Conservation (phyloP, 2,888 invertebrate genomes). For the Yponomeuta malinellus region DNA sequence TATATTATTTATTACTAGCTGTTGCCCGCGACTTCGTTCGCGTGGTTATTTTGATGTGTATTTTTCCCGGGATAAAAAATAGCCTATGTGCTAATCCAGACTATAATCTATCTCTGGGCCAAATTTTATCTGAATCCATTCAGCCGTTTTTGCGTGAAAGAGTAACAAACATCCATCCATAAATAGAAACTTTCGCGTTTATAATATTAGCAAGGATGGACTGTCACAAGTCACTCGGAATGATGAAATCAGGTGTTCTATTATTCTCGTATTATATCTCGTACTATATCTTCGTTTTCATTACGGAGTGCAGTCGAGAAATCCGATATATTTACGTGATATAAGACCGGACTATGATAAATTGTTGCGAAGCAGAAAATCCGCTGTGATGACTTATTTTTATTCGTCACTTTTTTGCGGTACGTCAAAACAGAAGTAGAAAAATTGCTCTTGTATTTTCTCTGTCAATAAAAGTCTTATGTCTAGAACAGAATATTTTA, state of each 20-base stretch:
- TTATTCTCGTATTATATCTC: background rate
- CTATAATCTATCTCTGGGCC: too few relatives aligned
- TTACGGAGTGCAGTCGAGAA: conserved; percentile 8
- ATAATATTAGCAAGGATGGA: too few relatives aligned
- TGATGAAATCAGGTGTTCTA: background rate
- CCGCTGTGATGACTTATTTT: background rate
- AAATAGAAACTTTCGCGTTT: too few relatives aligned
- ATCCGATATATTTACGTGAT: conserved; percentile 9
- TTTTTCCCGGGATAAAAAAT: too few relatives aligned
- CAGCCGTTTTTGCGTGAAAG: too few relatives aligned
- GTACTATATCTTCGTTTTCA: background rate
- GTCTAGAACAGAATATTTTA: too few relatives aligned
- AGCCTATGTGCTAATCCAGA: too few relatives aligned
- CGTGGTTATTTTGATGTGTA: too few relatives aligned
- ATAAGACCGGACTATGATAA: conserved; percentile 1
- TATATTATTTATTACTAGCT: too few relatives aligned
- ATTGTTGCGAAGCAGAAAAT: background rate
- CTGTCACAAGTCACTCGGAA: conserved; percentile 12
- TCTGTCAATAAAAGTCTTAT: background rate
- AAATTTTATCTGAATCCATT: too few relatives aligned
- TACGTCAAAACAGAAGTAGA: background rate
- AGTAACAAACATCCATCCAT: too few relatives aligned
- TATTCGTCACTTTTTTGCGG: background rate
- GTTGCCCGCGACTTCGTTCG: too few relatives aligned
- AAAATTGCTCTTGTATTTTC: background rate